Evolutionary conservation across 2,888 invertebrate genomes (phyloP), one percentile per base, ranked within the genome.

Genomic region (Erynnis tages): DNA sequence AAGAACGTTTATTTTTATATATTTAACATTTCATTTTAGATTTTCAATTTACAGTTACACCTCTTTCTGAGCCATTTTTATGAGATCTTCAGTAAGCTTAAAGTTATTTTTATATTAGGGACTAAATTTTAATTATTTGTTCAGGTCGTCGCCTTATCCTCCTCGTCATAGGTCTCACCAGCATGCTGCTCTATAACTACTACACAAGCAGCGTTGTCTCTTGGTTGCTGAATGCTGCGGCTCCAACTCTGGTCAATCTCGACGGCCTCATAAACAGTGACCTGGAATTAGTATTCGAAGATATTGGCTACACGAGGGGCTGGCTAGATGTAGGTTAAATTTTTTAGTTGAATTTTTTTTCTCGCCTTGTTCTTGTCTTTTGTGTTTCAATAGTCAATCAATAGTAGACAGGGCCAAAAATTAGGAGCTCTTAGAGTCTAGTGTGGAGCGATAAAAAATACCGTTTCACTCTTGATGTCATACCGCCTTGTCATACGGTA

Each of bases 151-250:
- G 79, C 13, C 40, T 76, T 2, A 72, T 78, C 0, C 69, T 86
- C 0, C 69, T 82, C 0, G 82, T 84, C 1, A 72, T 80, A 1
- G 86, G 87, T 0, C 19, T 84, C 4, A 81, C 78, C 1, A 84
- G 86, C 55, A 81, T 91, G 74, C 66, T 92, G 4, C 72, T 91
- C 1, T 91, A 91, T 65, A 91, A 91, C 70, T 92, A 91, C 73
- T 92, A 91, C 71, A 91, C 92, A 0, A 91, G 91, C 50, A 91
- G 91, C 59, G 90, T 92, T 32, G 91, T 92, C 1, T 91, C 91
- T 0, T 91, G 91, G 71, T 73, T 91, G n/a, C 77, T 92, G 34
- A 91, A 79, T 50, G 88, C 88, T 0, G 82, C 85, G 0, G 79
- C 89, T 0, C 82, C 84, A 1, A 82, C 84, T 4, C 75, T 91